Base-by-base conservation (phyloP, 2,888 invertebrate species). In the Belgica antarctica region DNA sequence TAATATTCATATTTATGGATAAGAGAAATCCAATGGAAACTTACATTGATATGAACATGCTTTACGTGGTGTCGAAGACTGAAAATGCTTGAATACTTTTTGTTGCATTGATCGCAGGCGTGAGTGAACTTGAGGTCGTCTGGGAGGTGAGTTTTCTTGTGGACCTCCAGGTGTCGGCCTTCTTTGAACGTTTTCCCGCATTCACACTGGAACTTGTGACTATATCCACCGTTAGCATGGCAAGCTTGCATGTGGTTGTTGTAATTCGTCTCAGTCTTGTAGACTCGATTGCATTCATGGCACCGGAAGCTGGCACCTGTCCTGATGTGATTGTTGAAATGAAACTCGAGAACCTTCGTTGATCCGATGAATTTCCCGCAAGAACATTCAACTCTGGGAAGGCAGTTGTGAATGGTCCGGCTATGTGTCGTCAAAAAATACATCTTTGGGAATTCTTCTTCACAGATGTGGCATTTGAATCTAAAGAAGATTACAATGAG, bases 1-100 rank as follows among this genome's bases (percentile, higher is more conserved):
- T n/a, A 4, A 52, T 3, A 52, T 17, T 52, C 15, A 41, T 4
- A 52, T 22, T 22, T 52, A 10, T 17, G 7, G 15, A 41, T 41
- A 41, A 52, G 7, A 31, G 5, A 46, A 46, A 46, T 46, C 12
- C 12, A 15, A 46, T 7, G 12, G 7, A 7, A 19, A 3, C 5
- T 59, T 59, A 59, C 59, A 4, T 59, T 62, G 15, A 62, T 15
- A 15, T 62, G 62, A 2, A 62, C 62, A 62, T 5, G 8, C 34
- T 62, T 62, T 7, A 62, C 12, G 34, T 62, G 62, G 8, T 31
- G 62, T 28, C 31, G 28, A 1, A 62, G 17, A 19, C 17, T 34
- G 34, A 31, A 62, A 15, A 31, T 15, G 31, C 34, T 62, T 19
- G 62, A 62, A 19, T 31, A 62, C 2, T 19, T 4, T 34, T 31